Base-by-base conservation (phyloP, 1,140 invertebrate species). In the Calephelis nemesis region DNA sequence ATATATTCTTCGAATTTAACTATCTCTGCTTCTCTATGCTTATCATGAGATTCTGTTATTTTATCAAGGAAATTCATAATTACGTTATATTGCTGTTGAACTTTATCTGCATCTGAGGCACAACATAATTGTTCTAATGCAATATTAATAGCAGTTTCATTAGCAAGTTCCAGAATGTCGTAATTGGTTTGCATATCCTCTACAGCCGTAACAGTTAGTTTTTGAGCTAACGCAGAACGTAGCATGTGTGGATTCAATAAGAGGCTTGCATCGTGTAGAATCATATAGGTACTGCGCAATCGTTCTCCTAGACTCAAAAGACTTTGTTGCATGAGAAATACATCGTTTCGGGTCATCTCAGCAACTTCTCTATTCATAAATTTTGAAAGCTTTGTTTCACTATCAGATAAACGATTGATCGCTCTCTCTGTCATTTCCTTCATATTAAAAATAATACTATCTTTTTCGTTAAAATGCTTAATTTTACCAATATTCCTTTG, bases 181-280 rank as follows among this genome's bases (percentile, higher is more conserved):
- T 88, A 68, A 60, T 30, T 82, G 7, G 75, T 84, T 54, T 87
- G 72, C 7, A 85, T 65, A 72, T 87, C 84, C 75, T 88, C 88
- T 40, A 90, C 78, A 63, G 81, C 75, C 11, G 81, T 74, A 13
- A 85, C 74, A 7, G 79, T 87, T 47, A 90, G 68, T 65, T 83
- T 87, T 71, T 88, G 85, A 7, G 75, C 83, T 12, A 82, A 74
- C 58, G 76, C 81, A 5, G 73, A 73, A 13, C 88, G 78, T 42
- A 84, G 52, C 47, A 85, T 82, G 67, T 88, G 88, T 47, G 78
- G 69, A 68, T 87, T 80, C 75, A 79, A 87, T 5, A 88, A 71
- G 71, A 81, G 83, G 19, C 79, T 74, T 7, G 82, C 74, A 50
- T 87, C 76, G 58, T 81, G 78, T 63, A 90, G 73, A 64, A 88